Base-by-base conservation (phyloP, 2,888 invertebrate genomes). In the Trichacis sp. region DNA sequence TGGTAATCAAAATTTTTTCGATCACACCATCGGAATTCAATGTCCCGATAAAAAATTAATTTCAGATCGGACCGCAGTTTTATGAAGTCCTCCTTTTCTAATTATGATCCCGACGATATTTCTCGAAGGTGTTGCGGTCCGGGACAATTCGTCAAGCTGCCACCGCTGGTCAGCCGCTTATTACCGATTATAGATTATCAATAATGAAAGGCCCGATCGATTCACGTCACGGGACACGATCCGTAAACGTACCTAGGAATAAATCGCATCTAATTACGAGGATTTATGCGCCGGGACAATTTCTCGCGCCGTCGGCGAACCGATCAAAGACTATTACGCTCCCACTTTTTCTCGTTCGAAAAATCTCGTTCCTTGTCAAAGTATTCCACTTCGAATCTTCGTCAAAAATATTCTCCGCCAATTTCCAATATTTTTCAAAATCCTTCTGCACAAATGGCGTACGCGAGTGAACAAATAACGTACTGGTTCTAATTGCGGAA, bases 151-250 rank as follows among this genome's bases (percentile, higher is more conserved):
- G 72, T 78, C 77, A 79, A 77, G 71, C 77, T 78, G 80, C 77
- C 78, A 76, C 77, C 70, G 74, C 73, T 71, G 67, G 70, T 69
- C 61, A 54, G 68, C 56, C 63, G 75, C 74, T 79, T 80, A 79
- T 81, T 81, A 77, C 72, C 73, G 78, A 79, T 77, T 81, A 82
- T 80, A 78, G 80, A 83, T 83, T 83, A 81, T 82, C 80, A 80
- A 80, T 82, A 82, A 83, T 81, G 79, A 80, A 77, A 73, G 73
- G 63, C 73, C 64, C 77, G 77, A 78, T 77, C 75, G 74, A 77
- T 77, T 77, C 72, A 72, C 73, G 72, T 74, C 70, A 67, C 59
- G 56, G 58, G 61, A 59, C 55, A 62, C 59, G 58, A 66, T 62
- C 60, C 64, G 66, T 64, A 58, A 56, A 55, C 61, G 51, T 47